These are phyloP conservation scores for Crypturellus undulatus DNA, from an alignment of 2,113 vertebrate species.

Conservation along the genomic window DNA sequence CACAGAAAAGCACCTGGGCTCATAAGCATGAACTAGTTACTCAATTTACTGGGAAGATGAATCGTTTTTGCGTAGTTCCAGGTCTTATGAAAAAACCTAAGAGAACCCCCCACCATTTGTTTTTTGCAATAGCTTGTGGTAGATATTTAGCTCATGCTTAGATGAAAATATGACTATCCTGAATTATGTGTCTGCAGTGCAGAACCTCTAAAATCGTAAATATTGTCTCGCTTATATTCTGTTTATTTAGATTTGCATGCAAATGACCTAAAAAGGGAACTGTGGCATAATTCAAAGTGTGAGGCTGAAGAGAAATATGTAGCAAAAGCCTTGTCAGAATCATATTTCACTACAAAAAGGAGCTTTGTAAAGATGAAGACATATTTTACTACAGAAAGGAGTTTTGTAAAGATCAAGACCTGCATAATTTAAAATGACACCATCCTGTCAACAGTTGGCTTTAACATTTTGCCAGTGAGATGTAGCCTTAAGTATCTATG, in stretches of 20 bases:
- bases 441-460: not conserved
- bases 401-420: not conserved
- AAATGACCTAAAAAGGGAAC: not conserved
- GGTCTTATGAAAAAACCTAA: not conserved
- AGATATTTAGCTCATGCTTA: conserved; percentile 84
- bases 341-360: not conserved
- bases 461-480: not conserved
- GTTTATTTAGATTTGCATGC: conserved; percentile 66
- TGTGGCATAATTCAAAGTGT: not conserved
- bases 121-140: conserved; percentile 74
- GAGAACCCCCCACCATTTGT: not conserved
- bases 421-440: not conserved
- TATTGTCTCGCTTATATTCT: conserved; percentile 82
- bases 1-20: not conserved
- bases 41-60: not conserved
- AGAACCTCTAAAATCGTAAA: conserved; percentile 84
- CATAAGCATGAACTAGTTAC: not conserved
- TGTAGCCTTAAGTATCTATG: not conserved
- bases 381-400: not conserved
- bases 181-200: conserved; percentile 81
- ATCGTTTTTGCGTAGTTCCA: not conserved
- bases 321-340: not conserved
- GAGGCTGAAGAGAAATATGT: not conserved
- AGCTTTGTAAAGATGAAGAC: not conserved
- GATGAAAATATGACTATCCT: conserved; percentile 78